These are phyloP conservation scores for Plagodis pulveraria DNA, from an alignment of 2,888 invertebrate species.

Conservation along the genomic window DNA sequence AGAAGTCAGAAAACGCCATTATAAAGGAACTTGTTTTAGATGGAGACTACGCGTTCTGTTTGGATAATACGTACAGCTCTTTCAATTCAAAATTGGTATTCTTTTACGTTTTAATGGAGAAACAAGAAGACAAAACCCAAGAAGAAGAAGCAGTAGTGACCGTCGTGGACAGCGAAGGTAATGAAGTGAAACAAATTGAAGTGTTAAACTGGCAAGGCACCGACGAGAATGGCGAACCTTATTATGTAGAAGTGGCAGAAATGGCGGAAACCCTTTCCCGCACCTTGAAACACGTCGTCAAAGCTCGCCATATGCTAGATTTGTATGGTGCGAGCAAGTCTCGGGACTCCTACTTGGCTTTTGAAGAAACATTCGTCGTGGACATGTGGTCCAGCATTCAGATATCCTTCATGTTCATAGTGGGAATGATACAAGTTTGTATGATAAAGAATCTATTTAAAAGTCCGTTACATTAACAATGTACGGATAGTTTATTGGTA, in stretches of 20 bases:
- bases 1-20: slow-evolving; percentile 88
- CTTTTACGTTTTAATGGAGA: slow-evolving; percentile 89
- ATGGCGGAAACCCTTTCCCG: slow-evolving; percentile 87
- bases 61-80: slow-evolving; percentile 93
- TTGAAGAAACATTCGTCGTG: slow-evolving; percentile 91
- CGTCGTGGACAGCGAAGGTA: slow-evolving; percentile 43
- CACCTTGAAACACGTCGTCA: slow-evolving; percentile 86
- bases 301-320: slow-evolving; percentile 87
- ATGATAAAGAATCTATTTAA: slow-evolving; percentile 88
- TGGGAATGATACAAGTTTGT: slow-evolving; percentile 90
- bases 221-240: slow-evolving; percentile 54
- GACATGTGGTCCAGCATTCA: slow-evolving; percentile 92
- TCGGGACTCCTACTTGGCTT: slow-evolving; percentile 92
- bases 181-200: slow-evolving; percentile 62
- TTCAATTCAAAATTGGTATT: slow-evolving; percentile 93
- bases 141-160: slow-evolving; percentile 53
- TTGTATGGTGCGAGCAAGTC: slow-evolving; percentile 90
- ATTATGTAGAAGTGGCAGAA: slow-evolving; percentile 74
- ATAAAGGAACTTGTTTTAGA: slow-evolving; percentile 83
- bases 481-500: not conserved
- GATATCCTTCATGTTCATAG: slow-evolving; percentile 88
- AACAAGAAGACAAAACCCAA: slow-evolving; percentile 75
- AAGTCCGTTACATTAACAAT: slow-evolving; percentile 13
- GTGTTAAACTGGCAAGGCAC: slow-evolving; percentile 66
- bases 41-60: slow-evolving; percentile 93